Percentiles rank a stretch among this genome's conserved stretches.
phyloP scores from a whole-genome alignment of 2,113 vertebrate genomes.

The Laticauda colubrina region DNA sequence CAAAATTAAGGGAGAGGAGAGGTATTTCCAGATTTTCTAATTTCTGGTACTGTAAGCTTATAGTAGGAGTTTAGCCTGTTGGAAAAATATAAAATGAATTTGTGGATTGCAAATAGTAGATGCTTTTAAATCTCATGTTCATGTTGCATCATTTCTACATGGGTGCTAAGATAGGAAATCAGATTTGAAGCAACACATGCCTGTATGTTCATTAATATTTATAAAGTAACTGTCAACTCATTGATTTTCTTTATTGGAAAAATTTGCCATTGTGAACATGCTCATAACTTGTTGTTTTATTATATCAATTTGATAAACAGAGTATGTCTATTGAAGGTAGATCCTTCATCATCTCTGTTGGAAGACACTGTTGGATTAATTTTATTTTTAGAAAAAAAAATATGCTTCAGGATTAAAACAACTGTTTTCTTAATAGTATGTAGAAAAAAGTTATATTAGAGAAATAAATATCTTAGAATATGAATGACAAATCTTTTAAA shows the following conservation, averaged over 20 bases:
- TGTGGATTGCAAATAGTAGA: neutral
- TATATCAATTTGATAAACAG: neutral
- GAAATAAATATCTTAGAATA: slow-evolving; percentile 27
- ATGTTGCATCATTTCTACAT: neutral
- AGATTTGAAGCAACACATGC: neutral
- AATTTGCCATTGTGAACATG: slow-evolving; percentile 23
- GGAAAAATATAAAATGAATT: neutral
- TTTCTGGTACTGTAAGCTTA: neutral
- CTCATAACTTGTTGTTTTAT: neutral
- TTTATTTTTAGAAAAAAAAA: slow-evolving; percentile 30
- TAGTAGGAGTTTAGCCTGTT: neutral
- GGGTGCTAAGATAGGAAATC: neutral
- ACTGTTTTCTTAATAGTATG: slow-evolving; percentile 33
- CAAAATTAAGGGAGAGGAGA: neutral
- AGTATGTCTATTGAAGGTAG: slow-evolving; percentile 30
- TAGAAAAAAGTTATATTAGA: slow-evolving; percentile 18
- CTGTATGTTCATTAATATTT: slow-evolving; percentile 50
- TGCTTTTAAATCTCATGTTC: slow-evolving; percentile 1
- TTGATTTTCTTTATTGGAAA: slow-evolving; percentile 40
- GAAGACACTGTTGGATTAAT: slow-evolving; percentile 8
- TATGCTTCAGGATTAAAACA: slow-evolving; percentile 43
- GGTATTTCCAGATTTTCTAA: neutral
- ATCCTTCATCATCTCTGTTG: slow-evolving; percentile 22
- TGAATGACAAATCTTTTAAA: slow-evolving; percentile 11
- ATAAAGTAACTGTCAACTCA: slow-evolving; percentile 51